These are phyloP conservation scores for Halcyon chelicuti DNA, from an alignment of 2,797 vertebrate genomes.

Conservation along the genomic window DNA sequence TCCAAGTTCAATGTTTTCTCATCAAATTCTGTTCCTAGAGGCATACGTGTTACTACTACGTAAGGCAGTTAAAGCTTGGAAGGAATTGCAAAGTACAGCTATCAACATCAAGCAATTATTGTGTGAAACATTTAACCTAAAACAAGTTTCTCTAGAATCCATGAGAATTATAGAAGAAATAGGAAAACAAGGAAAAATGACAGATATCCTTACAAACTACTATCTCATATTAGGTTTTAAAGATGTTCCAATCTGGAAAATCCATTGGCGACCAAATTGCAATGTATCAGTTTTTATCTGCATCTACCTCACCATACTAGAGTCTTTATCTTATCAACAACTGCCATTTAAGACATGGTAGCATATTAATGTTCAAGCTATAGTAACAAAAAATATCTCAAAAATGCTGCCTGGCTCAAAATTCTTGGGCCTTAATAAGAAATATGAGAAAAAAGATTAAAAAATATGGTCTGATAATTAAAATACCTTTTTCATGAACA, in stretches of 20 bases:
- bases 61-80: not conserved
- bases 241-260: not conserved
- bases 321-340: not conserved
- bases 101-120: not conserved
- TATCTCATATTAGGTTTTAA: not conserved
- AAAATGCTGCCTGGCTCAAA: not conserved
- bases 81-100: not conserved
- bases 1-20: not conserved
- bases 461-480: not conserved
- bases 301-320: not conserved
- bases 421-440: not conserved
- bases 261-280: not conserved
- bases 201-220: not conserved
- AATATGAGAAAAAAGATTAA: not conserved
- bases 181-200: not conserved
- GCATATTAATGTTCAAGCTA: not conserved
- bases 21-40: not conserved
- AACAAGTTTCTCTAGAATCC: not conserved
- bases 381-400: not conserved
- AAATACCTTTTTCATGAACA: constrained; percentile 76
- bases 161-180: not conserved
- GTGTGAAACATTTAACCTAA: not conserved
- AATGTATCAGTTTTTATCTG: not conserved
- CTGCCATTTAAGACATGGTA: not conserved
- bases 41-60: not conserved